phyloP scores from a whole-genome alignment of 1,140 invertebrate species.

The Eurosta solidaginis region DNA sequence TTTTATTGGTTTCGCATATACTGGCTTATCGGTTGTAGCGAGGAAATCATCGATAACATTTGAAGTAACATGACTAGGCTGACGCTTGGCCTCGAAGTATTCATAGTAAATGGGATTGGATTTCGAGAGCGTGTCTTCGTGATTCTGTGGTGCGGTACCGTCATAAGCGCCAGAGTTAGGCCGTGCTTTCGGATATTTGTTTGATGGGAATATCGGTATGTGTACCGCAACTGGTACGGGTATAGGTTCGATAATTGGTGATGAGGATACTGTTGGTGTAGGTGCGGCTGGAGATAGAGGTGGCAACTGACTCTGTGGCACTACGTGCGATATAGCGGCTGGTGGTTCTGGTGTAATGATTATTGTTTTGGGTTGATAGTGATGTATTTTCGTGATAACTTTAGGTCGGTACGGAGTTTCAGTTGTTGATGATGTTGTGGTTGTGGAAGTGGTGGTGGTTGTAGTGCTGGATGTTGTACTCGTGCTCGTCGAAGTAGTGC shows the following conservation, averaged over 20 bases:
- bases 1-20: conserved; percentile 38
- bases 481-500: conserved; percentile 34
- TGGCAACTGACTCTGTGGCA: conserved; percentile 17
- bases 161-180: conserved; percentile 41
- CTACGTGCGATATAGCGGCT: neutral
- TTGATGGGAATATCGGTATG: conserved; percentile 51
- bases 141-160: conserved; percentile 35
- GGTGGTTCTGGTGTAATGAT: conserved; percentile 31
- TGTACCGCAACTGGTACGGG: conserved; percentile 52
- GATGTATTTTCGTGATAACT: conserved; percentile 36
- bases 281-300: conserved; percentile 10
- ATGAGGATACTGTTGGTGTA: conserved; percentile 19
- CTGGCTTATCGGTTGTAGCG: conserved; percentile 42
- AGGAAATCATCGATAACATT: conserved; percentile 51
- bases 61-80: conserved; percentile 43
- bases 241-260: conserved; percentile 42
- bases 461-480: conserved; percentile 38
- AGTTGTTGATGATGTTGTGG: conserved; percentile 31
- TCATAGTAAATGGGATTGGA: conserved; percentile 59
- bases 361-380: conserved; percentile 35
- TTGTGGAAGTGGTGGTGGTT: conserved; percentile 51
- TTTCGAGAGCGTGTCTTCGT: conserved; percentile 45
- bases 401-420: conserved; percentile 14
- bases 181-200: conserved; percentile 38
- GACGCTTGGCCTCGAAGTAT: conserved; percentile 56